Conservation (phyloP, 2,797 vertebrate genomes). For the Darevskia nairensis region DNA sequence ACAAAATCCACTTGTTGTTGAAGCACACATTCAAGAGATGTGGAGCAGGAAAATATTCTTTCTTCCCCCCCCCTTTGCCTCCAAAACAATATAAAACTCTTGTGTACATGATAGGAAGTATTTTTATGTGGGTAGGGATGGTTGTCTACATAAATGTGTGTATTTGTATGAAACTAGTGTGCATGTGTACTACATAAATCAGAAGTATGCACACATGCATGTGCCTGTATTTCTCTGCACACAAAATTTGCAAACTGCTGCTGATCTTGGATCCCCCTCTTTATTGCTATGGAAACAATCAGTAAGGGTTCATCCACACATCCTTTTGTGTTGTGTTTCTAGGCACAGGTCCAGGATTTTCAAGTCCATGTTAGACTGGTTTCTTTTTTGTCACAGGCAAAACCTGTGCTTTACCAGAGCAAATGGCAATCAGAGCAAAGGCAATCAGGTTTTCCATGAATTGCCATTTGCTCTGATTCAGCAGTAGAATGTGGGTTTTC, state of each 20-base stretch:
- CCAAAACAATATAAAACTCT: background rate
- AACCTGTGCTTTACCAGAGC: too few species aligned
- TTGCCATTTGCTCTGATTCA: too few species aligned
- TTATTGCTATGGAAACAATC: constrained; percentile 71
- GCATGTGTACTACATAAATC: background rate
- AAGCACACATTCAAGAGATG: background rate
- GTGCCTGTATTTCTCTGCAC: fast-evolving
- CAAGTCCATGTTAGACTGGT: too few species aligned
- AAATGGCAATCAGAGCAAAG: too few species aligned
- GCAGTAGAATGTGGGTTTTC: too few species aligned
- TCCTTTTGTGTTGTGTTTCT: too few species aligned
- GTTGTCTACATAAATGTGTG: background rate
- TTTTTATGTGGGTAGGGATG: background rate
- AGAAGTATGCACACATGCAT: fast-evolving
- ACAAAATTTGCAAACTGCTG: constrained; percentile 59
- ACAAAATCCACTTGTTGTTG: background rate
- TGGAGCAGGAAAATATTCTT: background rate
- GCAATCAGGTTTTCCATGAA: too few species aligned
- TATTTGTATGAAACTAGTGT: background rate
- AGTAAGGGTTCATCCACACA: constrained; percentile 37
- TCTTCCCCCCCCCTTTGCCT: too few species aligned
- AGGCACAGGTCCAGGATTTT: too few species aligned
- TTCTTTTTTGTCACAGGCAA: too few species aligned
- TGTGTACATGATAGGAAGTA: background rate
- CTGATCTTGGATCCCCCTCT: constrained; percentile 37